Evolutionary conservation across 2,888 invertebrate species (phyloP).

Genomic region (Rhyacophila evoluta): DNA sequence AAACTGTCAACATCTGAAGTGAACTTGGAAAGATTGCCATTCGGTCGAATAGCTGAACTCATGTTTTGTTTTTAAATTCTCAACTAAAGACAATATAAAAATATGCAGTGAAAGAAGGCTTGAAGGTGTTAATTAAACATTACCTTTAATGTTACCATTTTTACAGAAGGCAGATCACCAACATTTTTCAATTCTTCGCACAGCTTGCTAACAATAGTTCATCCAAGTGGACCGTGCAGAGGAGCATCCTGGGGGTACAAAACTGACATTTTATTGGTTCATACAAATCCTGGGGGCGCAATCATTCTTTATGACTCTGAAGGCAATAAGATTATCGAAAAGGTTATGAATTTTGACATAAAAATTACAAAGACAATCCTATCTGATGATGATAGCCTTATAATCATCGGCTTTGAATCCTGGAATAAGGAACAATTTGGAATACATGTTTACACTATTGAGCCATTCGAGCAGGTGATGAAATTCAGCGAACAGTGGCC

Average conservation of each 20-base stretch:
- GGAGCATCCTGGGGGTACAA: constrained; percentile 19
- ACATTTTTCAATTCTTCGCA: neutral
- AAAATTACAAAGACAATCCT: neutral
- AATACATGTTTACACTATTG: neutral
- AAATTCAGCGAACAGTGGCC: neutral
- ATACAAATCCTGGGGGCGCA: constrained; percentile 1
- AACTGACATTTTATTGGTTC: neutral
- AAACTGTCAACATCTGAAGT: no score
- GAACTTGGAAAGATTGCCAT: no score
- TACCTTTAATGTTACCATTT: no score
- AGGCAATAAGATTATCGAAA: neutral
- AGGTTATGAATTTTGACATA: neutral
- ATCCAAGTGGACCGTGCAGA: neutral
- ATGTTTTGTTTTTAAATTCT: no score
- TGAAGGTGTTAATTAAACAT: no score
- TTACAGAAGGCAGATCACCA: neutral
- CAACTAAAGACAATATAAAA: no score
- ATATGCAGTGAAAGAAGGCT: no score
- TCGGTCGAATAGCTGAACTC: no score
- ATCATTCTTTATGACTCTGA: neutral
- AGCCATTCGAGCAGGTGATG: neutral
- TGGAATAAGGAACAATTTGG: neutral
- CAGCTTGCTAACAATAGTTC: neutral
- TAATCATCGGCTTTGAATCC: neutral
- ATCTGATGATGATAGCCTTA: neutral